Percentiles rank a stretch among this genome's conserved stretches.
These are phyloP conservation scores for Anthonomus grandis DNA, from an alignment of 1,140 invertebrate species.

Conservation along the genomic window DNA sequence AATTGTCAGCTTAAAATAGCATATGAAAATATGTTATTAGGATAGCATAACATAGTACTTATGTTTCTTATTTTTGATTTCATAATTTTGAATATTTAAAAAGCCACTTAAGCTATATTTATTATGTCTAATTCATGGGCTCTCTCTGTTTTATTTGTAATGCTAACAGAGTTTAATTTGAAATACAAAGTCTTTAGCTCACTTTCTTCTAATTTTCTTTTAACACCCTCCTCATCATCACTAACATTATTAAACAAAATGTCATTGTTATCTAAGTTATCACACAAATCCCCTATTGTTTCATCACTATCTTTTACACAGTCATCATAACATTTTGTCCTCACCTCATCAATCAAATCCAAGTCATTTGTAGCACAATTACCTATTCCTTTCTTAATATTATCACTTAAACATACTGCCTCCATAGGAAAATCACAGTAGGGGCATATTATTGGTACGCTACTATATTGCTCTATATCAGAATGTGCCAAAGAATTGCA, in stretches of 20 bases:
- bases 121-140: no score
- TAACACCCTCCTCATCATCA: conserved; percentile 19
- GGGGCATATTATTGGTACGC: conserved; percentile 29
- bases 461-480: conserved; percentile 33
- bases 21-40: no score
- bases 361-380: conserved; percentile 4
- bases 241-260: conserved; percentile 27
- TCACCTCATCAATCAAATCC: conserved; percentile 10
- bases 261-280: conserved; percentile 34
- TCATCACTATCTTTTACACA: conserved; percentile 27
- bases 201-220: no score
- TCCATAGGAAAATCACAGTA: conserved; percentile 42
- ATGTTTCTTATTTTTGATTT: no score
- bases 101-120: no score
- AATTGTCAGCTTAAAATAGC: no score
- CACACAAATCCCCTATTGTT: conserved; percentile 4
- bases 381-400: conserved; percentile 7
- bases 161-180: no score
- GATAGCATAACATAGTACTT: no score
- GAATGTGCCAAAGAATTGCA: conserved; percentile 37
- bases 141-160: no score
- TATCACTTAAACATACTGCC: conserved; percentile 21
- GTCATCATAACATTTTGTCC: conserved; percentile 27
- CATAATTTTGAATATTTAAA: no score
- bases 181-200: not conserved